Base-by-base conservation (phyloP, 2,797 vertebrate genomes). In the Poeciliopsis presidionis region DNA sequence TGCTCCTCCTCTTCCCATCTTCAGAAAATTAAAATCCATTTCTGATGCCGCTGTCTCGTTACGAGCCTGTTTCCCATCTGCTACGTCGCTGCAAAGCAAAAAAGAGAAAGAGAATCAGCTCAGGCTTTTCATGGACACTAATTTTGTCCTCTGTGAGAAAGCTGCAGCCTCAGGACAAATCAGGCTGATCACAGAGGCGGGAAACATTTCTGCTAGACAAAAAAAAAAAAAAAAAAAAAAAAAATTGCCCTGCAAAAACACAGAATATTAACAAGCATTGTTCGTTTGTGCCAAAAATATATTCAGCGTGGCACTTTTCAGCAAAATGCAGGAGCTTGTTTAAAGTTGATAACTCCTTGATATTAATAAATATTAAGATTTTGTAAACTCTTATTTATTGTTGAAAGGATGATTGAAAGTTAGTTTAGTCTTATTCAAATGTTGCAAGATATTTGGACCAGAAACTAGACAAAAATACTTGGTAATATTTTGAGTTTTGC, bases 1-100 rank as follows among this genome's bases (percentile, higher is more conserved):
- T 2, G 69, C 72, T 39, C 72, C 57, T 39, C 78, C 72, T 83
- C 77, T 80, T 83, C 53, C 80, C 74, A 75, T 87, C 87, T 85
- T 81, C 78, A 71, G 83, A 85, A 88, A 90, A 91, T 91, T 88
- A 81, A 90, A 93, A 90, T 91, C 88, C 77, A 89, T 89, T 92
- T 90, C 69, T 9, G 61, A 83, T 49, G 8, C 71, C 78, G 57
- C 81, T 39, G 72, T 82, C 80, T 89, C 87, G 86, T 90, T 83
- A 88, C 65, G 81, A 46, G 73, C 79, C 87, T 83, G 72, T 83
- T 82, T 65, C 45, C 30, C 61, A 69, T 78, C 81, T 85, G 41
- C 67, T 81, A 85, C 57, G 80, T 83, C 80, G 87, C 81, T 85
- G 69, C 45, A 4, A 72, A 79, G 81, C 90, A 79, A 55, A 61